phyloP scores from a whole-genome alignment of 2,113 vertebrate species.

The Neogale vison region DNA sequence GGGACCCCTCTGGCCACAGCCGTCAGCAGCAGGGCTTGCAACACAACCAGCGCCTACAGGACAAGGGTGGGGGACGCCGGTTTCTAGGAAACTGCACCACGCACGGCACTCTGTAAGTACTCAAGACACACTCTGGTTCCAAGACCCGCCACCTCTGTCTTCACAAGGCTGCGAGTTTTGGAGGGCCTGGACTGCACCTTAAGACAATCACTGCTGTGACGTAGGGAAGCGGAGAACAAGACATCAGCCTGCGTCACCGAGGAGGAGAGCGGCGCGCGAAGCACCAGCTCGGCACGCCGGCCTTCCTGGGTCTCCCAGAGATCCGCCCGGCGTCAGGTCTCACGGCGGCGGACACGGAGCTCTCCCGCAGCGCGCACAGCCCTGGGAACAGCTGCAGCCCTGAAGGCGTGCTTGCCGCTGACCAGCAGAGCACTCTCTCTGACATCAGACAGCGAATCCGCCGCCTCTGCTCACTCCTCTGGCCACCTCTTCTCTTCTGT shows the following conservation, averaged over 20 bases:
- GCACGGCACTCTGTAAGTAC: rapidly evolving
- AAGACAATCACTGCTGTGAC: neutral
- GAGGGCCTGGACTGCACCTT: neutral
- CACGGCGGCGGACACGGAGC: neutral
- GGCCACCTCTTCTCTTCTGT: neutral
- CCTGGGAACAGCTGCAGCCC: neutral
- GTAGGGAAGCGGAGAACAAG: neutral
- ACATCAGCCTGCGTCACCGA: neutral
- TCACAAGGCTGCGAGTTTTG: neutral
- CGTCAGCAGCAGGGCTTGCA: neutral
- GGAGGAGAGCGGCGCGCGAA: neutral
- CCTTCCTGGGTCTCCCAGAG: neutral
- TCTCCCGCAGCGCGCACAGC: neutral
- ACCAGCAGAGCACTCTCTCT: neutral
- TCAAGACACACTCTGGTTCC: neutral
- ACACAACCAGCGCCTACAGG: neutral
- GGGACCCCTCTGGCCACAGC: neutral
- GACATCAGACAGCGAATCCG: neutral
- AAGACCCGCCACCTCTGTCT: neutral
- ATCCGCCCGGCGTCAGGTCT: neutral
- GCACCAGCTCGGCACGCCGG: neutral
- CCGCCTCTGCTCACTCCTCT: neutral
- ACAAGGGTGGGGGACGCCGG: neutral
- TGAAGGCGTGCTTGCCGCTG: neutral
- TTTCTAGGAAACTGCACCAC: neutral